Evolutionary conservation across 2,797 vertebrate genomes (phyloP).

Genomic region (Danio kyathit): DNA sequence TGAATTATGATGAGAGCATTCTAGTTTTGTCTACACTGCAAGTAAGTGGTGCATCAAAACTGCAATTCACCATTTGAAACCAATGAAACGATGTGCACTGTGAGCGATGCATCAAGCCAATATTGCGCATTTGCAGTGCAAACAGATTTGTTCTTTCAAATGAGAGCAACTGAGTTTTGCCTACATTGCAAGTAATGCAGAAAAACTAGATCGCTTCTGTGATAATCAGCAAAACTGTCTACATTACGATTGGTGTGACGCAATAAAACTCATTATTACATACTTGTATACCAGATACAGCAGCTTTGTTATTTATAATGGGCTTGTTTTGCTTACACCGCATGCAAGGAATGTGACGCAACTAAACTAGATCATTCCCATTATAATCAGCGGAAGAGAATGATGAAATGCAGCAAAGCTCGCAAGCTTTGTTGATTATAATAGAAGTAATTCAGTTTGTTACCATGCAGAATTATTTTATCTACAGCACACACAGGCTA

Average conservation of each 20-base stretch:
- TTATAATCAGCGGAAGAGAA: slow-evolving; percentile 3
- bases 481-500: no score
- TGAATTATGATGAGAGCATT: not conserved
- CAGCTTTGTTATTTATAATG: not conserved
- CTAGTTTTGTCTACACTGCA: not conserved
- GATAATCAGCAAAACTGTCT: not conserved
- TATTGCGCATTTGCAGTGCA: not conserved
- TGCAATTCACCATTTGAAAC: not conserved
- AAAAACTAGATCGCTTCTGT: not conserved
- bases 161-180: not conserved
- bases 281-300: not conserved
- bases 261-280: slow-evolving; percentile 5
- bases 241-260: not conserved
- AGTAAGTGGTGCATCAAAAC: not conserved
- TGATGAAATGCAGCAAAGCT: not conserved
- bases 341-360: not conserved
- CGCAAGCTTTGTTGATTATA: not conserved
- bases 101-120: not conserved
- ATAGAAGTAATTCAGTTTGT: not conserved
- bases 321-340: not conserved
- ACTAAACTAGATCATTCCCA: not conserved
- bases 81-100: not conserved
- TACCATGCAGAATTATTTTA: no score
- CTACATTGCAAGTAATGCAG: not conserved
- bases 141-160: slow-evolving; percentile 4